A percentile compares a stretch with the other conserved stretches of the same genome.
These are phyloP conservation scores for Parasteatoda lunata DNA, from an alignment of 2,888 invertebrate genomes.

Conservation along the genomic window DNA sequence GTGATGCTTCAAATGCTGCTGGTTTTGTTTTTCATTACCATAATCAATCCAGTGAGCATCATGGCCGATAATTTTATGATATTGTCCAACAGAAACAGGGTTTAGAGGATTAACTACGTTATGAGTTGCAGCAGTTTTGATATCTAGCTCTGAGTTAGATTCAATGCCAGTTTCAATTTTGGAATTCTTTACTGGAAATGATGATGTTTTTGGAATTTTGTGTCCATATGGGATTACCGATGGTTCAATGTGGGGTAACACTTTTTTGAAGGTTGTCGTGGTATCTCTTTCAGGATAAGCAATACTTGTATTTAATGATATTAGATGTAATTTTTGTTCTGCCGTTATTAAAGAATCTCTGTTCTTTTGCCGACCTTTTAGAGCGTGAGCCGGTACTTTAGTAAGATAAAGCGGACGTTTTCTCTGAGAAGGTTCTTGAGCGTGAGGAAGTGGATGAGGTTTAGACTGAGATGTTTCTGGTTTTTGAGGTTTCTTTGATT, in stretches of 20 bases:
- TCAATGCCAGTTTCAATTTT: background rate
- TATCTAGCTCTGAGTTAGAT: background rate
- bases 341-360: background rate
- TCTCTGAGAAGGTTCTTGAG: background rate
- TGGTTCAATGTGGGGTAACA: background rate
- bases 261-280: background rate
- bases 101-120: background rate
- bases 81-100: conserved; percentile 26
- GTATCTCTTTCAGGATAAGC: background rate
- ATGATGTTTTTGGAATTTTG: background rate
- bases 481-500: background rate
- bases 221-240: background rate
- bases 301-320: background rate
- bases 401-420: conserved; percentile 25
- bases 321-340: background rate
- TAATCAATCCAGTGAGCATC: conserved; percentile 52
- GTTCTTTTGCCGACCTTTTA: conserved; percentile 7
- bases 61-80: conserved; percentile 51
- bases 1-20: conserved; percentile 23
- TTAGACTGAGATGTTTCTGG: background rate
- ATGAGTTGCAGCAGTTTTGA: background rate
- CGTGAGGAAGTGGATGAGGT: background rate
- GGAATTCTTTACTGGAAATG: background rate
- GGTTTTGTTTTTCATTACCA: conserved; percentile 6
- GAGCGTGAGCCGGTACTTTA: conserved; percentile 24